Evolutionary conservation across 2,888 invertebrate species (phyloP).

Genomic region (Alentia gelatinosa): DNA sequence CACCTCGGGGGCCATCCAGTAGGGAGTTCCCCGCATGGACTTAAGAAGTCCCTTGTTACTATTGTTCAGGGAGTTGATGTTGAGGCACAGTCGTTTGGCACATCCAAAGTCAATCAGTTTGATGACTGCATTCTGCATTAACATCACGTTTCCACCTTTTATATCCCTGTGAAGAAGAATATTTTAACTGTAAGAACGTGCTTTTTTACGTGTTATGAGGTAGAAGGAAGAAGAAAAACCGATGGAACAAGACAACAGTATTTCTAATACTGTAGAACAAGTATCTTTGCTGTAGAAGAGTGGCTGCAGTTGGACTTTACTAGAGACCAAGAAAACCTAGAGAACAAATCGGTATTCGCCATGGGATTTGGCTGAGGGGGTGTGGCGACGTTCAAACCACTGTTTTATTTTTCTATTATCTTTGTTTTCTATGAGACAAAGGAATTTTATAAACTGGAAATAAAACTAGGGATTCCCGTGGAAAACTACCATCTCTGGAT

Average conservation of each 20-base stretch:
- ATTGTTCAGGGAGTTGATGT: conserved; percentile 64
- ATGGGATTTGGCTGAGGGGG: too few species aligned
- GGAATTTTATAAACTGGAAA: too few species aligned
- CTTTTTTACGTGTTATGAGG: background rate
- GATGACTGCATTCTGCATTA: conserved; percentile 80
- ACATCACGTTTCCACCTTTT: conserved; percentile 81
- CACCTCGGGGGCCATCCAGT: conserved; percentile 81
- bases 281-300: too few species aligned
- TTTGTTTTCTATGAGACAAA: too few species aligned
- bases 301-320: too few species aligned
- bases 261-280: background rate
- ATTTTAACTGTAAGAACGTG: too few species aligned
- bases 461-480: too few species aligned
- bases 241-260: background rate
- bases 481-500: too few species aligned
- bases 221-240: background rate
- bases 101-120: conserved; percentile 81
- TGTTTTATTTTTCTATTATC: too few species aligned
- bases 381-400: too few species aligned
- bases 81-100: conserved; percentile 80
- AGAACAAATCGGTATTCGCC: too few species aligned
- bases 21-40: conserved; percentile 80
- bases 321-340: too few species aligned
- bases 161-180: conserved; percentile 76
- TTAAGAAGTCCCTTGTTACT: conserved; percentile 75